Evolutionary conservation across 2,888 invertebrate species (phyloP).

Genomic region (Trachelus stipa): DNA sequence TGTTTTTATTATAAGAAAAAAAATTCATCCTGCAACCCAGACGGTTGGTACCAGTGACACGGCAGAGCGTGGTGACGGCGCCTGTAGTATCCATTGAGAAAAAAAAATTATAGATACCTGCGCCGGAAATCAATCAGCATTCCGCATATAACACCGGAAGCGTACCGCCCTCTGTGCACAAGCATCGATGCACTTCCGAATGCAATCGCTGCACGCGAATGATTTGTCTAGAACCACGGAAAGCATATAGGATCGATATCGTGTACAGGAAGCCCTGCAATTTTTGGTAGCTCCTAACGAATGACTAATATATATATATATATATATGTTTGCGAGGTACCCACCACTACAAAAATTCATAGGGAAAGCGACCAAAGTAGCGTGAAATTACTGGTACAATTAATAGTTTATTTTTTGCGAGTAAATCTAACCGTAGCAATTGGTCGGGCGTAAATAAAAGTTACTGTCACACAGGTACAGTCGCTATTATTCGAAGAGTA

Average conservation of each 20-base stretch:
- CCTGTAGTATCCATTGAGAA: neutral
- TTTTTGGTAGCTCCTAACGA: neutral
- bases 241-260: neutral
- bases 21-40: neutral
- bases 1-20: neutral
- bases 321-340: neutral
- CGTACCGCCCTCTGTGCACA: conserved; percentile 1
- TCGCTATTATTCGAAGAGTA: neutral
- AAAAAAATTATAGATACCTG: neutral
- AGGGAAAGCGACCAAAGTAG: neutral
- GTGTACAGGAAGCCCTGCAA: neutral
- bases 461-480: neutral
- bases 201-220: neutral
- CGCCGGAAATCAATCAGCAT: conserved; percentile 22
- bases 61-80: neutral
- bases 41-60: neutral
- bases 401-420: neutral
- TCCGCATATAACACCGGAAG: conserved; percentile 19
- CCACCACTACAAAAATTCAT: neutral
- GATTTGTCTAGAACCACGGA: neutral
- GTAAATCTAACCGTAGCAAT: neutral
- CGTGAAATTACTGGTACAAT: neutral
- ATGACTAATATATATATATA: neutral
- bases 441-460: neutral
- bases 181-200: conserved; percentile 1